Evolutionary conservation across 2,888 invertebrate species (phyloP), one percentile per base, ranked within the genome.

Genomic region (Ophioninae sp.): DNA sequence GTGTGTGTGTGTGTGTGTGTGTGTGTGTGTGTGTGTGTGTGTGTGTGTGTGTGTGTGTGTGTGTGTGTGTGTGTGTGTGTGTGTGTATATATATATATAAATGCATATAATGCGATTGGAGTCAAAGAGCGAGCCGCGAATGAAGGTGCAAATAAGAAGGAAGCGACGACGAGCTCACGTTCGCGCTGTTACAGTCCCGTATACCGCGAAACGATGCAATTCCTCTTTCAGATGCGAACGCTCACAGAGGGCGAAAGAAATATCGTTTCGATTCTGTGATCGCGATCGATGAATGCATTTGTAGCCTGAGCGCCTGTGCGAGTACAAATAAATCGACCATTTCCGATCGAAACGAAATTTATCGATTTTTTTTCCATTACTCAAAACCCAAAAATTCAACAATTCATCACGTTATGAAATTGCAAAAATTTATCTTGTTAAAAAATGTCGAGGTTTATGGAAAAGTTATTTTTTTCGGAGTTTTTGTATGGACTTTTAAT

Each of bases 201-300:
- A 23, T 22, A 68, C 20, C 37, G 44, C 23, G 44, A 23, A 41
- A 23, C 51, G 68, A 51, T 17, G 44, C 44, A 13, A 8, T 23
- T 8, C 67, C 5, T 39, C 37, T n/a, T 9, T 30, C 23, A 44
- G 51, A 23, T 6, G 51, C 9, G 68, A 17, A 23, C 23, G 23
- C 1, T 10, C 23, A 6, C 13, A 30, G 9, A 8, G 13, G 67
- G 23, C n/a, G 13, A 44, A 68, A n/a, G n/a, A 39, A 68, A 68
- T 23, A 13, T 44, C 22, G 17, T 23, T 22, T 44, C 51, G 44
- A 44, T 23, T 68, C 23, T 23, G 44, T 23, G n/a, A 68, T 51
- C 68, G 68, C 41, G 68, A 68, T 51, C 51, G 68, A 68, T 68
- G 44, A 17, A 68, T 68, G 41, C 8, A 44, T 51, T 68, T 39